Base-by-base conservation (phyloP, 23 tunicate genomes). In the Ciona savignyi region DNA sequence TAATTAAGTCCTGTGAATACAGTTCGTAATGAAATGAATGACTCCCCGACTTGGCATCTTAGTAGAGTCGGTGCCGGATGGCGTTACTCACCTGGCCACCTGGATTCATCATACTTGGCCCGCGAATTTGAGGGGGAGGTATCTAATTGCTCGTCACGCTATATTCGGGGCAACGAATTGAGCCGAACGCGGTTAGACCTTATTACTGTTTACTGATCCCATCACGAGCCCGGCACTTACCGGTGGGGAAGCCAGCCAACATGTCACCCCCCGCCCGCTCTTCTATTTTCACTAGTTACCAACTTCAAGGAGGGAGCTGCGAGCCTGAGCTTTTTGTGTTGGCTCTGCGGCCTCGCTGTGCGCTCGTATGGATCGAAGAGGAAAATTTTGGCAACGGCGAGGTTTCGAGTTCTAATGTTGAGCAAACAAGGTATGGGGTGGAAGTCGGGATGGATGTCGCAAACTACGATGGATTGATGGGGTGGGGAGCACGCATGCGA, bases 381-480 rank as follows among this genome's bases (percentile, higher is more conserved):
- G 87, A 82, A 82, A 74, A 68, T 82, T 82, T 74, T 82, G 87
- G 80, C 87, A 82, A 82, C 87, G 74, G 33, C 35, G 25, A 11
- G 80, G 87, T 82, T 68, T 82, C 87, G 79, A 60, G 87, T 82
- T 74, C 80, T 62, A 66, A 27, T 82, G 29, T 82, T 82, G 71
- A 75, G 80, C 87, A 67, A 82, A 82, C 87, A 82, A 51, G 11
- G 27, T 28, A 27, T 67, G 23, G 15, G 33, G 65, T 30, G 66
- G 66, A 22, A 67, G 72, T 63, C 35, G 32, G 65, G 70, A 32
- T 21, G 83, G 81, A 62, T 77, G 81, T 77, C 81, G 81, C 81
- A 51, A 77, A 26, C 68, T 4, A 28, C 78, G 78, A 62, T 62
- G 69, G 56, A 61, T 62, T 24, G 32, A 60, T 30, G 30, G 67